Conservation (phyloP, 2,888 invertebrate species). For the Tortricodes alternella region DNA sequence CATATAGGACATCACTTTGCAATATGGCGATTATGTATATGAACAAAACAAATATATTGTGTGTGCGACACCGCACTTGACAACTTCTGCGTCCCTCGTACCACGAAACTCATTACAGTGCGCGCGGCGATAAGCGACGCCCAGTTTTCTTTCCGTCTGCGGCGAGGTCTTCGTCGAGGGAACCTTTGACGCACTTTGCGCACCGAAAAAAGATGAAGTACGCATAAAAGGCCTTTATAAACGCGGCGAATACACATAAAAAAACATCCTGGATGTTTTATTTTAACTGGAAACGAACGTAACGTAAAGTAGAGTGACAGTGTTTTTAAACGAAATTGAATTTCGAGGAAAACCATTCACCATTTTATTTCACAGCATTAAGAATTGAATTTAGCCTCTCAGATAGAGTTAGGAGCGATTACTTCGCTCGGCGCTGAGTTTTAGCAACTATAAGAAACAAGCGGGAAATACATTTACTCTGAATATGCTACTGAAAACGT, state of each 20-base stretch:
- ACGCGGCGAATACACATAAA: background rate
- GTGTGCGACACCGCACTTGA: too few species aligned
- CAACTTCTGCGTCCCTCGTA: too few species aligned
- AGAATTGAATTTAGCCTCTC: constrained; percentile 1
- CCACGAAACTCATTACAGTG: too few species aligned
- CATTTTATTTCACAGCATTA: background rate
- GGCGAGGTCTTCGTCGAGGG: too few species aligned
- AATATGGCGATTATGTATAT: too few species aligned
- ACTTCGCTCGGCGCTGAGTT: background rate
- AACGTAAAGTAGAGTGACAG: background rate
- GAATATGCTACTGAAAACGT: too few species aligned
- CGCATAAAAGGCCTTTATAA: background rate
- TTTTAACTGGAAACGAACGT: constrained; percentile 1
- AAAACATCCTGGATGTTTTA: background rate
- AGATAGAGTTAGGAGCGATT: constrained; percentile 2
- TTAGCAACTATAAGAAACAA: background rate
- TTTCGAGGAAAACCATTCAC: background rate
- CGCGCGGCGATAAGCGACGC: too few species aligned
- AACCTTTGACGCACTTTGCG: too few species aligned
- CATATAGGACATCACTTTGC: too few species aligned
- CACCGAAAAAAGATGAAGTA: constrained; percentile 7
- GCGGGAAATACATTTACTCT: background rate
- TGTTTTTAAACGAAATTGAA: constrained; percentile 2
- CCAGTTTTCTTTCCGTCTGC: too few species aligned
- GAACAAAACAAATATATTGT: too few species aligned